phyloP scores from a whole-genome alignment of 1,140 invertebrate genomes.

The Brachionus paranguensis region DNA sequence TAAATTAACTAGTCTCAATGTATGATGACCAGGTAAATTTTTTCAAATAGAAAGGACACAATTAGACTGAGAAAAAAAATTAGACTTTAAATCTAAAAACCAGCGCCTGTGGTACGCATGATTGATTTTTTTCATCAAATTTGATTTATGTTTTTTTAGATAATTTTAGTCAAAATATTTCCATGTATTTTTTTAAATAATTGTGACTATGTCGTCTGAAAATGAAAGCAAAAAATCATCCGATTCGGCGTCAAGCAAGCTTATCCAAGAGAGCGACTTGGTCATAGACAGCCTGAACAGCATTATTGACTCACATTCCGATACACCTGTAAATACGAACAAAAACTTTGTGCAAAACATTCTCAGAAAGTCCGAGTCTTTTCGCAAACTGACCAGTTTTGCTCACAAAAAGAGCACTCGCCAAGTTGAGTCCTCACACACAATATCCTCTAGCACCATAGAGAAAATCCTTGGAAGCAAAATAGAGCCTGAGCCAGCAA shows the following conservation, averaged over 20 bases:
- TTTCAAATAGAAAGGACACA: neutral
- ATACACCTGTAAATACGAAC: neutral
- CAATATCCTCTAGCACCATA: neutral
- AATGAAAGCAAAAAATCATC: neutral
- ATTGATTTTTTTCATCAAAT: neutral
- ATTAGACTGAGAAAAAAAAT: neutral
- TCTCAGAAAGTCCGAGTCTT: conserved; percentile 6
- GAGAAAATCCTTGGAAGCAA: neutral
- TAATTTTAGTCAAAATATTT: neutral
- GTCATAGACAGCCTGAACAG: neutral
- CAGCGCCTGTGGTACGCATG: neutral
- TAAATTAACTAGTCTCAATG: neutral
- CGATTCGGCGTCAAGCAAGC: neutral
- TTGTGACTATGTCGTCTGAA: neutral
- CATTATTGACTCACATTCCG: conserved; percentile 21
- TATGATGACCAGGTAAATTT: neutral
- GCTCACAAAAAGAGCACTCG: neutral
- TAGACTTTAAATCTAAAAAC: neutral
- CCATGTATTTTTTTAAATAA: neutral
- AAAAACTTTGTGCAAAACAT: conserved; percentile 17
- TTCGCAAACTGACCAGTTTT: neutral
- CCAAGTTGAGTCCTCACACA: neutral
- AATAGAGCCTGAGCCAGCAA: neutral
- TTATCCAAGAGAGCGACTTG: neutral
- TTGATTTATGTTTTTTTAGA: neutral